Conservation (phyloP, 2,888 invertebrate species). For the Mythimna pallens region DNA sequence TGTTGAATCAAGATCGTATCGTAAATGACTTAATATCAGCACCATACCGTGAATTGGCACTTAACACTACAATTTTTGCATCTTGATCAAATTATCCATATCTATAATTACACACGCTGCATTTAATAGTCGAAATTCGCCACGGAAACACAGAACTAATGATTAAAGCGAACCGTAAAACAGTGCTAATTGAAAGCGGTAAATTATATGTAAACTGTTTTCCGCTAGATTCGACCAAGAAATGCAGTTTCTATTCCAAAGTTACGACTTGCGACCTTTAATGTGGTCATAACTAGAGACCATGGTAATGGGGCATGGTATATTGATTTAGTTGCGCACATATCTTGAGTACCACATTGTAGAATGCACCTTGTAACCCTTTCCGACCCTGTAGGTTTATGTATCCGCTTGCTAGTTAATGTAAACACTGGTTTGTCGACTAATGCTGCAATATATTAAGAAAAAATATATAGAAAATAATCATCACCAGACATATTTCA, state of each 20-base stretch:
- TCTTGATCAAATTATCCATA: constrained; percentile 31
- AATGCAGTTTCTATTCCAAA: constrained; percentile 56
- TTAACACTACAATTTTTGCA: constrained; percentile 33
- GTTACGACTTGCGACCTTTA: constrained; percentile 27
- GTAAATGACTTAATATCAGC: constrained; percentile 36
- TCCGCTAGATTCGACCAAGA: constrained; percentile 38
- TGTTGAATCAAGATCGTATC: constrained; percentile 14
- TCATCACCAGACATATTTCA: not conserved
- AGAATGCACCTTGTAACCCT: constrained; percentile 75
- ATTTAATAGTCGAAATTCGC: constrained; percentile 42
- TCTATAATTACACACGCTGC: constrained; percentile 40
- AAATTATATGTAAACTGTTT: constrained; percentile 31
- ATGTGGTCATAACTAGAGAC: constrained; percentile 64
- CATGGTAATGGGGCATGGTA: constrained; percentile 78
- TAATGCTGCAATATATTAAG: not conserved
- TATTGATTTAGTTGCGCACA: constrained; percentile 80
- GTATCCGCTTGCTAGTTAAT: constrained; percentile 69
- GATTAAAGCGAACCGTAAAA: constrained; percentile 22
- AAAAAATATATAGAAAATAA: not conserved
- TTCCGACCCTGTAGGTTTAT: constrained; percentile 64
- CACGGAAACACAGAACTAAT: constrained; percentile 24
- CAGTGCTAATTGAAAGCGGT: constrained; percentile 35
- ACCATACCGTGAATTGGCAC: constrained; percentile 47
- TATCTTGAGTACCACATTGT: constrained; percentile 78
- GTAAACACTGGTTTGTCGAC: constrained; percentile 14